Base-by-base conservation (phyloP, 1,140 invertebrate genomes). In the Mycetomoellerius zeteki region DNA sequence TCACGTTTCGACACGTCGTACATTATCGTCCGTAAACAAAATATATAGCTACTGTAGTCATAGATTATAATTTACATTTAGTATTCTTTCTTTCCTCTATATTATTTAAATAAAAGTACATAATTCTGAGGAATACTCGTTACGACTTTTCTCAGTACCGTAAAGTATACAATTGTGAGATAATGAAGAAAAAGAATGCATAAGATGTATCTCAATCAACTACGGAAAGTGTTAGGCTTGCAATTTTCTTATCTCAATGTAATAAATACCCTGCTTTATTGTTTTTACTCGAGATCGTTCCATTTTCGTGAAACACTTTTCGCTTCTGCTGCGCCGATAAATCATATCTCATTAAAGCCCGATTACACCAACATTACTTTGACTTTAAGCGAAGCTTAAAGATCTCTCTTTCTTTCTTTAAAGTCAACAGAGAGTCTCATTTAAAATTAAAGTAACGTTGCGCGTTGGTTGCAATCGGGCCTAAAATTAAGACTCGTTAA, bases 401-500 rank as follows among this genome's bases (percentile, higher is more conserved):
- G 10, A 43, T 43, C 37, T 43, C 30, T 3, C 1, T 43, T 43
- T 43, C 37, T 43, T 43, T 43, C 8, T 43, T 43, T 43, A 43
- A 10, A 43, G 8, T 4, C 33, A 37, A 43, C 8, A 43, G 8
- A 43, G 37, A 43, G 8, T 10, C 37, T 43, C 37, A 10, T 2
- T 12, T 43, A 43, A 43, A 43, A 43, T 10, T 43, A 43, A 43
- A 43, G 7, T 43, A 43, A 43, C 37, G 8, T 37, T 37, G 6
- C 8, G 8, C 8, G 7, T 37, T 37, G 6, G 37, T 10, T 10
- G 2, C 10, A 43, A 43, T 43, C 1, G 8, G 8, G 8, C 8
- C 8, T 43, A 60, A 62, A 16, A 62, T 62, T 47, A 62, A 77
- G 24, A 24, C 16, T 77, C 14, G n/a, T 76, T 76, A 58, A 71